These are phyloP conservation scores for Gobius niger DNA, from an alignment of 2,113 vertebrate genomes.

Conservation along the genomic window DNA sequence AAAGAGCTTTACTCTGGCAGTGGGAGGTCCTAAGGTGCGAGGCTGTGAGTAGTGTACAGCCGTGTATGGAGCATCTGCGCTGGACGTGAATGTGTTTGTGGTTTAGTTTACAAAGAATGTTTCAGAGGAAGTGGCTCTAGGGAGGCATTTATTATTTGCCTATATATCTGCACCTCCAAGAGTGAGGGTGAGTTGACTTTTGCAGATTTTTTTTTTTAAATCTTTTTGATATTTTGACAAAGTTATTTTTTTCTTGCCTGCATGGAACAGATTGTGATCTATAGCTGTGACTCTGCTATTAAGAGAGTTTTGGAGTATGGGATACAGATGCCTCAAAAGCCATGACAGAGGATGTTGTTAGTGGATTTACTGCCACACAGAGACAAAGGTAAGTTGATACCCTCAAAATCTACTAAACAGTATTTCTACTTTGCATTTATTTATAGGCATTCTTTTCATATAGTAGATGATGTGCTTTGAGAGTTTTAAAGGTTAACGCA, in stretches of 20 bases:
- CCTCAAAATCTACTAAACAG: not conserved
- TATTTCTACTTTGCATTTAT: not conserved
- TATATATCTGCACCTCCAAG: not conserved
- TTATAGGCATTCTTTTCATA: no score
- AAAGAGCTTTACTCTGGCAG: conserved; percentile 58
- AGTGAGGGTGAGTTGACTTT: conserved; percentile 50
- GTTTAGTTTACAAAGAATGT: conserved; percentile 10
- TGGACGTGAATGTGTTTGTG: conserved; percentile 24
- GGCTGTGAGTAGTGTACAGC: conserved; percentile 21
- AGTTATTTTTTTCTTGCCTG: not conserved
- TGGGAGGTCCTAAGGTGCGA: conserved; percentile 57
- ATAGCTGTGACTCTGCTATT: not conserved
- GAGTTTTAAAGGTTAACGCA: no score
- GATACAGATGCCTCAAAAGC: not conserved
- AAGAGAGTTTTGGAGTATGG: not conserved
- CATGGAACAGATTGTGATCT: not conserved
- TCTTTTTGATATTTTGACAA: not conserved
- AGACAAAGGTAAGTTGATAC: not conserved
- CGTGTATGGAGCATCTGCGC: conserved; percentile 26
- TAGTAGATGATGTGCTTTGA: no score
- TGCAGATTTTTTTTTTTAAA: not conserved
- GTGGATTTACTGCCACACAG: not conserved
- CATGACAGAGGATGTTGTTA: not conserved
- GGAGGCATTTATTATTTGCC: not conserved
- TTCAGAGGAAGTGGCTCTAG: not conserved